Conservation (phyloP, 92 coral and sea anemone species). For the Palythoa grandis region DNA sequence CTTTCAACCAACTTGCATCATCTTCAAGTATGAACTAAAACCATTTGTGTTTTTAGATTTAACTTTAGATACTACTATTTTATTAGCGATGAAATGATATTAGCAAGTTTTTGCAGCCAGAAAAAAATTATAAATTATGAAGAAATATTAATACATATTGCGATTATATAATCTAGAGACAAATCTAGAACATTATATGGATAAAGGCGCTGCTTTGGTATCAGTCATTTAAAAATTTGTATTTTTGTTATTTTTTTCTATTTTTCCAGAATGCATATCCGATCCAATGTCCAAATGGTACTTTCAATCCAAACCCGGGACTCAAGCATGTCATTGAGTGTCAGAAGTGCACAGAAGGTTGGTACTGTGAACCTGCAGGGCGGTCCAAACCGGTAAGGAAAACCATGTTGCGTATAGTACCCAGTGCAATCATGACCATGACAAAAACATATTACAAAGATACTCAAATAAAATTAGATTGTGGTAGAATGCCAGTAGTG, state of each 20-base stretch:
- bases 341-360: constrained; percentile 85
- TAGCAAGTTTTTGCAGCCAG: no score
- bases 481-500: not conserved
- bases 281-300: constrained; percentile 93
- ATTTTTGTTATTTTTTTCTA: not conserved
- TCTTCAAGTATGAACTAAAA: no score
- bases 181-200: not conserved
- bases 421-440: no score
- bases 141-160: no score
- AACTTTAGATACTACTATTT: no score
- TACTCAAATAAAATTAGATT: not conserved
- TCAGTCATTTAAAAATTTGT: not conserved
- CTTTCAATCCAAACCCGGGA: constrained; percentile 87
- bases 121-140: no score
- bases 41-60: no score
- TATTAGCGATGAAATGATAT: no score
- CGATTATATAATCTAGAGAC: no score
- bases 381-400: constrained; percentile 68
- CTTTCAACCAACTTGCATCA: no score
- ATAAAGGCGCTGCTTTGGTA: not conserved
- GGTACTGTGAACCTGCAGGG: constrained; percentile 93
- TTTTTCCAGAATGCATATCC: constrained; percentile 80
- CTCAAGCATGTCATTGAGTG: constrained; percentile 91
- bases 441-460: no score
- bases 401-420: no score